Evolutionary conservation across 2,113 vertebrate species (phyloP), one percentile per base, ranked within the genome.

Genomic region (Pseudopipra pipra): DNA sequence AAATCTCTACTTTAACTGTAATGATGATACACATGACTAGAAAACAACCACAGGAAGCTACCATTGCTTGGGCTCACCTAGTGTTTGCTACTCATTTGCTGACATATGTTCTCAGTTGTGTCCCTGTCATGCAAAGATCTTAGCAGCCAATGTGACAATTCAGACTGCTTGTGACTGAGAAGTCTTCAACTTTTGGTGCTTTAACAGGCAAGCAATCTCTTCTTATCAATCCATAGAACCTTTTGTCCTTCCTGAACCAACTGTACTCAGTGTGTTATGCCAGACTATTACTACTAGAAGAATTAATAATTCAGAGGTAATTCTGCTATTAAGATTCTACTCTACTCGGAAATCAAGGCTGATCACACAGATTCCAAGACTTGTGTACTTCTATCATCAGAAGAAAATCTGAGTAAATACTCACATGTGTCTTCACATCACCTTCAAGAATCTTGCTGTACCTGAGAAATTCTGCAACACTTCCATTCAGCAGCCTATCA

Each of bases 371-470:
- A 80, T 65, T 81, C 23, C 21, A 74, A 89, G 47, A 78, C 61
- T 28, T 55, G n/a, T 25, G 82, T 1, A 0, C 7, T 65, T 68
- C 4, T 17, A 37, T 25, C 18, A 71, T 5, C 18, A 16, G 23
- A 28, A 22, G 43, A 52, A 63, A 77, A 76, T 49, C 5, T 21
- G 51, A 27, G 56, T 37, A 73, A 94, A 90, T 96, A 98, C 99
- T 99, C 97, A 99, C 99, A n/a, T 99, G 99, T 87, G 98, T 98
- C 91, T 99, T 99, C 95, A 99, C 99, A 0, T 99, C 99, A 6
- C 98, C 98, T 83, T 99, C 99, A 61, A 99, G 98, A 90, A 97
- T 97, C 84, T 93, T 97, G 97, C 99, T 99, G 96, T 98, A 96
- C 94, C 97, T 98, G 90, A 99, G 91, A 97, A 99, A 99, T 76